Conservation (phyloP, 2,888 invertebrate species). For the Epirrhoe tristata region DNA sequence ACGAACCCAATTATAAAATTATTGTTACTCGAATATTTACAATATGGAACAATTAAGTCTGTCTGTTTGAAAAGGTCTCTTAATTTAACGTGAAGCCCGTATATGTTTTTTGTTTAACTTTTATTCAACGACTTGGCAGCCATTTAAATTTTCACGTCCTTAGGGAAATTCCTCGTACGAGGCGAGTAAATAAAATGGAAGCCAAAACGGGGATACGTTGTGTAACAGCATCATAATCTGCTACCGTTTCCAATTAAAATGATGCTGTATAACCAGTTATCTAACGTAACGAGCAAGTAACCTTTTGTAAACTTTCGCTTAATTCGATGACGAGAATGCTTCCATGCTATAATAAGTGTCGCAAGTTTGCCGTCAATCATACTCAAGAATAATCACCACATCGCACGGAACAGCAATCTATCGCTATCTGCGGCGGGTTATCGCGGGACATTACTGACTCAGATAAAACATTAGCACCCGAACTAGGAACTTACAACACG, state of each 20-base stretch:
- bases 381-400: slow-evolving; percentile 19
- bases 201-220: slow-evolving; percentile 4
- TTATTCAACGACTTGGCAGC: slow-evolving; percentile 22
- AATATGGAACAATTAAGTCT: background rate
- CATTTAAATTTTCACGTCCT: slow-evolving; percentile 26
- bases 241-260: background rate
- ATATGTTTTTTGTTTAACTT: slow-evolving; percentile 27
- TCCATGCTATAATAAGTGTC: background rate
- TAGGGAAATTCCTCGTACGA: slow-evolving; percentile 26
- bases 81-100: slow-evolving; percentile 9
- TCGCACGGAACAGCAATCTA: slow-evolving; percentile 6
- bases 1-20: background rate
- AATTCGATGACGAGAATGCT: no score
- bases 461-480: slow-evolving; percentile 20
- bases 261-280: background rate
- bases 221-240: slow-evolving; percentile 10
- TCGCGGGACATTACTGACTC: slow-evolving; percentile 18
- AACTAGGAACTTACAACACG: slow-evolving; percentile 11
- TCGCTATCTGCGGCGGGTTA: slow-evolving; percentile 19
- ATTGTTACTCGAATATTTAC: background rate
- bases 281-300: background rate
- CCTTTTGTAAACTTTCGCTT: background rate
- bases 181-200: slow-evolving; percentile 7
- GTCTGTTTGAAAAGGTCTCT: background rate
- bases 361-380: slow-evolving; percentile 14